phyloP scores from a whole-genome alignment of 2,113 vertebrate species.

The Bostrychus sinensis region DNA sequence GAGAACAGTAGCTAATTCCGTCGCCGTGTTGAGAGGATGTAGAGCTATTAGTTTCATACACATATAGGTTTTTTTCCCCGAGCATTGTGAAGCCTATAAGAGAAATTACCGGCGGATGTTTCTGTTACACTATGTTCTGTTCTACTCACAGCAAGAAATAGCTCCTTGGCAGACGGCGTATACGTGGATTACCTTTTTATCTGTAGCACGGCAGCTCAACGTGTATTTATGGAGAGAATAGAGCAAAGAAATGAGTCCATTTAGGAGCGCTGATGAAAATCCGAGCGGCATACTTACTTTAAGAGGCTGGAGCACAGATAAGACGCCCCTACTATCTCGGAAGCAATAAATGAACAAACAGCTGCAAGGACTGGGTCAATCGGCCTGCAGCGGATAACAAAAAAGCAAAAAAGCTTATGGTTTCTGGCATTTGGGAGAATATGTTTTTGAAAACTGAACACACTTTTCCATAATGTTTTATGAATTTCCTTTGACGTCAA shows the following conservation, averaged over 20 bases:
- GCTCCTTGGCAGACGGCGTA: slow-evolving; percentile 59
- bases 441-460: too few relatives aligned
- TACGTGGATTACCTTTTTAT: slow-evolving; percentile 69
- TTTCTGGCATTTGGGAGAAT: too few relatives aligned
- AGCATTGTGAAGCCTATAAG: slow-evolving; percentile 23
- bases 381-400: too few relatives aligned
- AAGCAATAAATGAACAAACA: slow-evolving; percentile 14
- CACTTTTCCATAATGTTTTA: too few relatives aligned
- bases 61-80: slow-evolving; percentile 37
- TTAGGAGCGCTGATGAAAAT: slow-evolving; percentile 66
- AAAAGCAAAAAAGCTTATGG: too few relatives aligned
- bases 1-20: slow-evolving; percentile 19
- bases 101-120: slow-evolving; percentile 53
- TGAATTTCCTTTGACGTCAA: too few relatives aligned
- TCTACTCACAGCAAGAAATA: slow-evolving; percentile 54
- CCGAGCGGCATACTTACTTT: slow-evolving; percentile 22
- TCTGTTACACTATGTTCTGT: slow-evolving; percentile 50
- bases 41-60: slow-evolving; percentile 24
- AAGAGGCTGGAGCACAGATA: slow-evolving; percentile 31
- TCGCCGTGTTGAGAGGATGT: not conserved
- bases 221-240: slow-evolving; percentile 60
- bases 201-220: slow-evolving; percentile 41
- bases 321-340: slow-evolving; percentile 11
- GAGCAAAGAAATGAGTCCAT: slow-evolving; percentile 62
- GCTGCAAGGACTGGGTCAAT: not conserved